Evolutionary conservation across 1,140 invertebrate species (phyloP), one percentile per base, ranked within the genome.

Genomic region (Drosophila punjabiensis): DNA sequence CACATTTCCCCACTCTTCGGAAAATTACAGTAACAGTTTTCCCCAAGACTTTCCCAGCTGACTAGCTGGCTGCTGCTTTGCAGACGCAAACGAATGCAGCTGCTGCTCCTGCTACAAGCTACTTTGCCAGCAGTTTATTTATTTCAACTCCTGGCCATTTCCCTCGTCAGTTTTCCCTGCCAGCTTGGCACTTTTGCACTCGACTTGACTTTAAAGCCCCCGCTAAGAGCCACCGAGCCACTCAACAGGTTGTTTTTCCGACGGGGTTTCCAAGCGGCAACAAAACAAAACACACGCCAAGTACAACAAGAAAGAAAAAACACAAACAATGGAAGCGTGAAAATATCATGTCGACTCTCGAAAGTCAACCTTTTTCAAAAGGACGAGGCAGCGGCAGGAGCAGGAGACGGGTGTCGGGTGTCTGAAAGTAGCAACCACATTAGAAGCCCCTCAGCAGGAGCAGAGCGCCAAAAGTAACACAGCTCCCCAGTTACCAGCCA

Each of bases 321-420:
- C 48, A 67, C 66, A 76, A 87, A 91, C 89, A 91, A 91, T 91
- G 87, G 73, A 88, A 84, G 83, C 81, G 83, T 76, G 82, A 91
- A 89, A 91, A 89, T 75, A 88, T 79, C 78, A 81, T 91, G 88
- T 91, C 83, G 83, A 91, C 87, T 87, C 87, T 78, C 74, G 71
- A 76, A 82, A 85, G 39, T 76, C 68, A 84, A 91, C 87, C 87
- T 86, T 85, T 89, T 82, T 76, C 56, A 41, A 76, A 33, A 50
- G 59, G 28, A 53, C 55, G 11, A 33, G 63, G 37, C 37, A 52
- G 28, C 8, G 14, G 50, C 10, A 18, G 50, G 9, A 18, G 48
- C 47, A 50, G 24, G 18, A 20, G 43, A 18, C 0, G 20, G 24
- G 28, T 32, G 50, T n/a, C 28, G 50, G 47, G 48, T 48, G 53